A percentile compares a stretch with the other conserved stretches of the same genome.
Evolutionary conservation across 2,888 invertebrate species (phyloP).

Genomic region (Buathra laborator): DNA sequence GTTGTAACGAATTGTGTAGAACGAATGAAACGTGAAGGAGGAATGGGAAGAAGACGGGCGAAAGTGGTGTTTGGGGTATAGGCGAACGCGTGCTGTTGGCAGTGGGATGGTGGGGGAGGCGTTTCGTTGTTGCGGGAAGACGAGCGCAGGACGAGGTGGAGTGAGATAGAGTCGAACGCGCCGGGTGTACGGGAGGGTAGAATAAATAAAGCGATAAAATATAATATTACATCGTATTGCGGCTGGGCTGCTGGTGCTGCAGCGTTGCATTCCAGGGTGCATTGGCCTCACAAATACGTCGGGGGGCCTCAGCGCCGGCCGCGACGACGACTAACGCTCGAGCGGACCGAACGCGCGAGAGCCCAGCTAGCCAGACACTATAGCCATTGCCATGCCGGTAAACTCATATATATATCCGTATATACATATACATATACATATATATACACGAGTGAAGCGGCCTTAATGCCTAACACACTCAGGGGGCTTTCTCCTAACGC

Average conservation of each 20-base stretch:
- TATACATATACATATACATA: conserved; percentile 25
- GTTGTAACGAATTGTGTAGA: conserved; percentile 19
- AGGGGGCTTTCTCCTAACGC: conserved; percentile 65
- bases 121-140: conserved; percentile 56
- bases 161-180: conserved; percentile 67
- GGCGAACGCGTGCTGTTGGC: conserved; percentile 52
- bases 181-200: conserved; percentile 81
- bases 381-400: conserved; percentile 36
- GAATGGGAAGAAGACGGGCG: conserved; percentile 38
- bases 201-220: conserved; percentile 85
- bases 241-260: conserved; percentile 77
- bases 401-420: conserved; percentile 47
- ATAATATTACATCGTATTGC: conserved; percentile 84
- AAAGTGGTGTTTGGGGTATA: conserved; percentile 54
- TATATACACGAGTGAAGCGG: conserved; percentile 50
- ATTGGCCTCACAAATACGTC: conserved; percentile 81
- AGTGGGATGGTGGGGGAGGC: conserved; percentile 20
- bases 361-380: conserved; percentile 51
- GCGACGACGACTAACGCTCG: conserved; percentile 70
- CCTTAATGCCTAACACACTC: conserved; percentile 65
- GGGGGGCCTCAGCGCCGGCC: conserved; percentile 74
- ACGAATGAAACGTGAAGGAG: conserved; percentile 52
- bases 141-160: conserved; percentile 62
- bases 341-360: conserved; percentile 71
- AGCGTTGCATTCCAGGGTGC: conserved; percentile 81